A percentile compares a stretch with the other conserved stretches of the same genome.
Evolutionary conservation across 2,888 invertebrate genomes (phyloP).

Genomic region (Aelia acuminata): DNA sequence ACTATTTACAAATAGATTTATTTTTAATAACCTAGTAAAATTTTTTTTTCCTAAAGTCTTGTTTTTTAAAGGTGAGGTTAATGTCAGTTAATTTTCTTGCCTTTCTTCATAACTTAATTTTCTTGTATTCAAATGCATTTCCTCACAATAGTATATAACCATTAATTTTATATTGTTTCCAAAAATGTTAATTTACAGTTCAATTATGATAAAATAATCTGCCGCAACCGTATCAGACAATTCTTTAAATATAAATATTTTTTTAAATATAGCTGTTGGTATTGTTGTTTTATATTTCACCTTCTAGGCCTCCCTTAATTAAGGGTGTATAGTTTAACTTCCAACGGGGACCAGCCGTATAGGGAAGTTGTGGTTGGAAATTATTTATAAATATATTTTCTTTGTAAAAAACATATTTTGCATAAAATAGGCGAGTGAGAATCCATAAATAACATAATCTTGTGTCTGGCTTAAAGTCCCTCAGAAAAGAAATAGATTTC

Average conservation of each 20-base stretch:
- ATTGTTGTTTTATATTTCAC: too few species aligned
- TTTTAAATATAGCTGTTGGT: too few species aligned
- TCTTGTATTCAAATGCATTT: background rate
- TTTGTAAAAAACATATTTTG: background rate
- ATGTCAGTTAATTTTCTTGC: background rate
- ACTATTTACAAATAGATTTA: background rate
- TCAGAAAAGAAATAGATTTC: background rate
- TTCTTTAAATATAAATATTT: too few species aligned
- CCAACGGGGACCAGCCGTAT: too few species aligned
- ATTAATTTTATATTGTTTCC: background rate
- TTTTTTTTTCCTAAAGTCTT: background rate
- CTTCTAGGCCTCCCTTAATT: too few species aligned
- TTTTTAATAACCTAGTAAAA: background rate
- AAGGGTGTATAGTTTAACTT: too few species aligned
- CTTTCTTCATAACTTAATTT: background rate
- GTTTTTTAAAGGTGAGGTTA: background rate
- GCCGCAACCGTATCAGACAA: background rate
- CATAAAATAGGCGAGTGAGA: conserved; percentile 29
- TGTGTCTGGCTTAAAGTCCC: background rate
- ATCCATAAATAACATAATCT: background rate
- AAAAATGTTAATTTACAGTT: background rate
- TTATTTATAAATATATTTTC: background rate
- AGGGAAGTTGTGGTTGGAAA: too few species aligned
- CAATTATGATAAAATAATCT: background rate
- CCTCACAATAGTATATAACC: background rate